Conservation (phyloP, 2,113 vertebrate species). For the Antidorcas marsupialis region DNA sequence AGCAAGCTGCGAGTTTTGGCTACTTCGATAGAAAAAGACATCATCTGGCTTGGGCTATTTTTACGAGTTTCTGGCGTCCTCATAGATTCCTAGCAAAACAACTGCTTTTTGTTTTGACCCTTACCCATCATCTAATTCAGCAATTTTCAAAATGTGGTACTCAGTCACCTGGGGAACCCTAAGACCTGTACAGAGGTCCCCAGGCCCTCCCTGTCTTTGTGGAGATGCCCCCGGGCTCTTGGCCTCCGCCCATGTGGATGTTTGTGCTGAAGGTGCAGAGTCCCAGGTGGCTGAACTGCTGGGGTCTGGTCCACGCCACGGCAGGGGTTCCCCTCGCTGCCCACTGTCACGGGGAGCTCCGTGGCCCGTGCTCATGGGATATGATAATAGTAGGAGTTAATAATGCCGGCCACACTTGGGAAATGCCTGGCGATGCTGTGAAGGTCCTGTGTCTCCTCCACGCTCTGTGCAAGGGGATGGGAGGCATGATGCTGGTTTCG, state of each 20-base stretch:
- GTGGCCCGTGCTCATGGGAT: rapidly evolving
- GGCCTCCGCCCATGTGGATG: not conserved
- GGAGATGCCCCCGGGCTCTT: not conserved
- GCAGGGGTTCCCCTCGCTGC: rapidly evolving
- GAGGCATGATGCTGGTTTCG: too few relatives aligned
- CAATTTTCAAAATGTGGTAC: not conserved
- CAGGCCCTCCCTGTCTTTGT: not conserved
- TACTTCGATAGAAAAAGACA: not conserved
- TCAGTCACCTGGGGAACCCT: not conserved
- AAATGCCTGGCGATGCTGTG: not conserved
- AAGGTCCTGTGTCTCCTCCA: not conserved
- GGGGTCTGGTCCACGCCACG: not conserved
- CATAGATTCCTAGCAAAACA: not conserved
- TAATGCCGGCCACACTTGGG: too few relatives aligned
- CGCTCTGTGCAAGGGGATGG: too few relatives aligned
- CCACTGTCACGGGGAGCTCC: rapidly evolving
- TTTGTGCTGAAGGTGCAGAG: not conserved
- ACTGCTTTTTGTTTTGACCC: not conserved
- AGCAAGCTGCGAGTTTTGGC: not conserved
- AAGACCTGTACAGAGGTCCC: not conserved
- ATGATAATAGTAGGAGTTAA: rapidly evolving
- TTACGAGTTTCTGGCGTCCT: not conserved
- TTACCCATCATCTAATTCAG: not conserved
- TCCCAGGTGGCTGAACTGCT: rapidly evolving
- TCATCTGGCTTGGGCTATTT: not conserved